Evolutionary conservation across 2,113 vertebrate species (phyloP).

Genomic region (Urocitellus parryii): DNA sequence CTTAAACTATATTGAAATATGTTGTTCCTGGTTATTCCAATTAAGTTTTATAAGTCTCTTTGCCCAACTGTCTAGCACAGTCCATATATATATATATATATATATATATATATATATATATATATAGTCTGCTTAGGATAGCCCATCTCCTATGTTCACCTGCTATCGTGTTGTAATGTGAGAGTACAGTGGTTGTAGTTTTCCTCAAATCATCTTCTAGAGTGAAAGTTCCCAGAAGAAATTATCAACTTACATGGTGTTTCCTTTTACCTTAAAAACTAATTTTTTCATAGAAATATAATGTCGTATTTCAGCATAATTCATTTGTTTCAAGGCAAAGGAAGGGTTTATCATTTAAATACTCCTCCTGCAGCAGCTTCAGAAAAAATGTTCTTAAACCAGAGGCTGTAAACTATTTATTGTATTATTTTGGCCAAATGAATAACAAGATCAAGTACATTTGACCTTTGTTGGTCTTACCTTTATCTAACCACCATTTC

Average conservation of each 20-base stretch:
- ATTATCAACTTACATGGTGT: not conserved
- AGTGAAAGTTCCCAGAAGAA: not conserved
- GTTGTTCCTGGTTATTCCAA: not conserved
- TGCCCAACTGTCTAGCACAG: not conserved
- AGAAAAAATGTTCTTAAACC: not conserved
- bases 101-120: not conserved
- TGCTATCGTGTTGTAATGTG: not conserved
- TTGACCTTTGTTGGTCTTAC: conserved; percentile 22
- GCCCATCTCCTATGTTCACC: not conserved
- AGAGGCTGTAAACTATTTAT: not conserved
- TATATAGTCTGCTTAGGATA: not conserved
- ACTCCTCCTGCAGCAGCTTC: not conserved
- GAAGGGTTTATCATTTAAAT: not conserved
- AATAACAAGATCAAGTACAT: not conserved
- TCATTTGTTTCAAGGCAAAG: not conserved
- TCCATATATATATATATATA: not conserved
- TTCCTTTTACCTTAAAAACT: not conserved
- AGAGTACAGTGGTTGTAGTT: not conserved
- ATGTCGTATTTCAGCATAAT: not conserved
- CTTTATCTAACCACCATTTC: conserved; percentile 19
- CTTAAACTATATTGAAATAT: not conserved
- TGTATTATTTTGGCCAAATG: not conserved
- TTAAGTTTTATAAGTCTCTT: not conserved
- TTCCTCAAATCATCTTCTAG: not conserved
- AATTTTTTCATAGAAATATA: conserved; percentile 18